Conservation (phyloP, 2,797 vertebrate species). For the Tokudaia muenninki region DNA sequence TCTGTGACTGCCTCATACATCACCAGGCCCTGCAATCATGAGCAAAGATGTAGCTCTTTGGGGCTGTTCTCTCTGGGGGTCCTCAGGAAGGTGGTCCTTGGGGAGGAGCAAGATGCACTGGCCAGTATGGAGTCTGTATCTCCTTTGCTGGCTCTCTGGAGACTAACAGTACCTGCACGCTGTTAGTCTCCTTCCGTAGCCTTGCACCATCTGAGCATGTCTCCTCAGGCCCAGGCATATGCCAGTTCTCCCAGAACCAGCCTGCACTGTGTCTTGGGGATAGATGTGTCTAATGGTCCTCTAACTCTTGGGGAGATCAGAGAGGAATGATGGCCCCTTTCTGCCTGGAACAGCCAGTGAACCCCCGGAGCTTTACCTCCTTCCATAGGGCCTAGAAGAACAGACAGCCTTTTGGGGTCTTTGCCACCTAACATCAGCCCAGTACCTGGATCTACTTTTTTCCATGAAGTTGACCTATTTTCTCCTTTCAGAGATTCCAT, state of each 20-base stretch:
- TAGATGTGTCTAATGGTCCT: neutral
- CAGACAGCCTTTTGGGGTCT: neutral
- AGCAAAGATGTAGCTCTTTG: neutral
- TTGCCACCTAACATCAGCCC: neutral
- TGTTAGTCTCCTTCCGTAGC: too few relatives aligned
- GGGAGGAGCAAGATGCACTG: neutral
- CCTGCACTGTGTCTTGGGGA: neutral
- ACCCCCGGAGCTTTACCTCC: neutral
- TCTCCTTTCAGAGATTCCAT: constrained; percentile 2
- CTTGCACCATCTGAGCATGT: neutral
- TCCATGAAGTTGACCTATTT: neutral
- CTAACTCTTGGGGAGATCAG: neutral
- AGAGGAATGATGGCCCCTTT: neutral
- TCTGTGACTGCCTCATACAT: neutral
- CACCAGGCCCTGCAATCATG: neutral
- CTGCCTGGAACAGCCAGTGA: neutral
- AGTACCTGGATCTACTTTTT: neutral
- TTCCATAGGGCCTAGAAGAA: neutral
- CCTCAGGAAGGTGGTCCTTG: neutral
- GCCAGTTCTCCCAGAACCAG: neutral
- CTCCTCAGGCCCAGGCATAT: neutral
- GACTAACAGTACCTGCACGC: neutral
- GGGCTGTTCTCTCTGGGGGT: neutral
- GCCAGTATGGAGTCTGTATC: neutral
- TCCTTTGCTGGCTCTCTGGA: neutral